These are phyloP conservation scores for Takifugu ocellatus DNA, from an alignment of 2,797 vertebrate genomes.

Conservation along the genomic window DNA sequence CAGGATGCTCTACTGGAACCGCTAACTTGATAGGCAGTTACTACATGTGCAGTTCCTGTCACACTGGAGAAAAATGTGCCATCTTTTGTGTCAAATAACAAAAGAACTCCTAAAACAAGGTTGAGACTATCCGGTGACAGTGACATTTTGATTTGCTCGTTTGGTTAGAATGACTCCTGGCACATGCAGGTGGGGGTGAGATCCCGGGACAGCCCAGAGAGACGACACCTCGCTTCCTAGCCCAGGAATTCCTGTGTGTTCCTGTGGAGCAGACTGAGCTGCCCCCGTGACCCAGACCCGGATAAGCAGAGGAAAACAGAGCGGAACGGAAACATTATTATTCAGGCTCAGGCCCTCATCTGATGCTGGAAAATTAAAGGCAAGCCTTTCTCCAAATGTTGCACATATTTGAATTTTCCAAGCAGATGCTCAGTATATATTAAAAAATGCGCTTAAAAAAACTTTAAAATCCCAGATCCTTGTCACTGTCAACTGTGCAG, in stretches of 20 bases:
- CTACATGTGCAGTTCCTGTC: slow-evolving; percentile 49
- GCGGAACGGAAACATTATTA: background rate
- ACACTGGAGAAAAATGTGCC: slow-evolving; percentile 42
- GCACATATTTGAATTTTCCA: slow-evolving; percentile 16
- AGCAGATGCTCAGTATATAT: too few relatives aligned
- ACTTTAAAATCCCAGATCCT: too few relatives aligned
- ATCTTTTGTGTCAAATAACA: slow-evolving; percentile 42
- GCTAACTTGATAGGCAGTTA: slow-evolving; percentile 40
- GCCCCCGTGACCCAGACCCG: too few relatives aligned
- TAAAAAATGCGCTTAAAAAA: too few relatives aligned
- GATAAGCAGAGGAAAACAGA: too few relatives aligned
- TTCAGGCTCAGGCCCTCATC: slow-evolving; percentile 14
- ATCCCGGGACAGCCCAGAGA: too few relatives aligned
- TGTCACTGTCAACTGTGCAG: too few relatives aligned
- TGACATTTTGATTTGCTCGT: slow-evolving; percentile 14
- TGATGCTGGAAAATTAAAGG: slow-evolving; percentile 1
- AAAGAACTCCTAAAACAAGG: slow-evolving; percentile 14
- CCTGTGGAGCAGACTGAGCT: too few relatives aligned
- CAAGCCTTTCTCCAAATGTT: slow-evolving; percentile 7
- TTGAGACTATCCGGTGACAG: slow-evolving; percentile 18
- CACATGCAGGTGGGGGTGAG: background rate
- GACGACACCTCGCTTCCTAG: too few relatives aligned
- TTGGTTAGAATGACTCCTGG: slow-evolving; percentile 4
- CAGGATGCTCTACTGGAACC: slow-evolving; percentile 47
- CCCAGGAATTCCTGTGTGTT: too few relatives aligned